Base-by-base conservation (phyloP, 2,888 invertebrate genomes). In the Clusia tigrina region DNA sequence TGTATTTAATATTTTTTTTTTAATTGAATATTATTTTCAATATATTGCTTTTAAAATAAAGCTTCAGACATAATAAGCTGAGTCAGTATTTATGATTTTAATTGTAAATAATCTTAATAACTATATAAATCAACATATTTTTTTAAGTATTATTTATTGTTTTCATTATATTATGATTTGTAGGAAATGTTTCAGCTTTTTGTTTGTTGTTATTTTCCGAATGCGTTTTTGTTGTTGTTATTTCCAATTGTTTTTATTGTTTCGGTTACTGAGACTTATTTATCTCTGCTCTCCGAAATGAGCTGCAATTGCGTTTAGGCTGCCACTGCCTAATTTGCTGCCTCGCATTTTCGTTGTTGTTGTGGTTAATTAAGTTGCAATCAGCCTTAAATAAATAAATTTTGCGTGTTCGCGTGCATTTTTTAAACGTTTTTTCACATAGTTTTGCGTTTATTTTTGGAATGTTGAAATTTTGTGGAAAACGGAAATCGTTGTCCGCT, bases 331-430 rank as follows among this genome's bases (percentile, higher is more conserved):
- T 32, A 32, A 32, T 32, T 32, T 42, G 42, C n/a, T n/a, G n/a
- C n/a, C n/a, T n/a, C n/a, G n/a, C n/a, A n/a, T n/a, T n/a, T n/a
- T n/a, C 42, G 42, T 42, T n/a, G 15, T 15, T 42, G 42, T 42
- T 15, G n/a, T 17, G 10, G 10, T 42, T 42, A 42, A 42, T 42
- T 42, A n/a, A 42, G 42, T 42, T 42, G 42, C 42, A 5, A 42
- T 32, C 32, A n/a, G n/a, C n/a, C n/a, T n/a, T n/a, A n/a, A n/a
- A n/a, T n/a, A n/a, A n/a, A n/a, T n/a, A n/a, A 10, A 42, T 42
- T 42, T 42, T 10, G 42, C 42, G 42, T n/a, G 42, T 3, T 42
- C n/a, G 42, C 42, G 42, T 42, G 42, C 42, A 42, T 42, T 42
- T 42, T 42, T 42, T 5, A n/a, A n/a, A n/a, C n/a, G 6, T 42